A percentile compares a stretch with the other conserved stretches of the same genome.
phyloP scores from a whole-genome alignment of 1,140 invertebrate genomes.

The Ostrea edulis region DNA sequence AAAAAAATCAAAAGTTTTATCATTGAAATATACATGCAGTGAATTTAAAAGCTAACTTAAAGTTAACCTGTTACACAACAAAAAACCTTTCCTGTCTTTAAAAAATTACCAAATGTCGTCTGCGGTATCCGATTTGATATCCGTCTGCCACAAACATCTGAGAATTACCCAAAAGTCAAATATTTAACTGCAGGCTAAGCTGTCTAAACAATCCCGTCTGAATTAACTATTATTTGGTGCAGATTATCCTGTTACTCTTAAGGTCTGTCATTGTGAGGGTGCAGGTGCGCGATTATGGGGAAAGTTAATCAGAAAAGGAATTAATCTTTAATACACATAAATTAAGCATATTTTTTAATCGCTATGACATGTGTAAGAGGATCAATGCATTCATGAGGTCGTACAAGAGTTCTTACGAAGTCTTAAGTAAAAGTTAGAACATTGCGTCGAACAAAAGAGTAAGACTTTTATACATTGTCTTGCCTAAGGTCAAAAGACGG shows the following conservation, averaged over 20 bases:
- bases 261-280: not conserved
- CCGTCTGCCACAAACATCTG: constrained; percentile 8
- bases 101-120: not conserved
- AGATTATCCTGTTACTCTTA: constrained; percentile 40
- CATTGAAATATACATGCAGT: not conserved
- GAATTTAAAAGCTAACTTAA: constrained; percentile 16
- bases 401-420: constrained; percentile 26
- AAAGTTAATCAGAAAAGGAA: constrained; percentile 46
- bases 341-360: constrained; percentile 42
- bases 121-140: not conserved
- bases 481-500: constrained; percentile 43
- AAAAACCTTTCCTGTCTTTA: not conserved
- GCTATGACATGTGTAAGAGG: constrained; percentile 33
- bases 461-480: constrained; percentile 42
- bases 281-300: constrained; percentile 24
- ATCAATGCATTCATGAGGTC: constrained; percentile 18
- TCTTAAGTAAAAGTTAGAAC: constrained; percentile 42
- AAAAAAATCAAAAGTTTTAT: not conserved
- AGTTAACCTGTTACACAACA: constrained; percentile 17
- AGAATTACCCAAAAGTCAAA: constrained; percentile 1
- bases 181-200: constrained; percentile 35
- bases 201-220: constrained; percentile 33
- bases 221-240: not conserved
- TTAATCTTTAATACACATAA: constrained; percentile 47
- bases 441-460: constrained; percentile 19